phyloP scores from a whole-genome alignment of 2,888 invertebrate genomes.

The Ceraclea dissimilis region DNA sequence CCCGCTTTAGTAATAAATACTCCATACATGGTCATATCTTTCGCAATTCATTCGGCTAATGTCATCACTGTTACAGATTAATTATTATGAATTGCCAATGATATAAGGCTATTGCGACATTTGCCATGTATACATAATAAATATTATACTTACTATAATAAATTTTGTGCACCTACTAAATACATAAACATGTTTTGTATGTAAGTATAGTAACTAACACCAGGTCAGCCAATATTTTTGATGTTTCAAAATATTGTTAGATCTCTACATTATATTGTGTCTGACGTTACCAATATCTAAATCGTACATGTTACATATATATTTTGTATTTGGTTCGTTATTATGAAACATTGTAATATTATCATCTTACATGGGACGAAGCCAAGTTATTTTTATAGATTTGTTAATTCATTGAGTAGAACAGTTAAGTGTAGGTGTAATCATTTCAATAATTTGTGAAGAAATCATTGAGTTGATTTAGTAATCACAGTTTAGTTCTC shows the following conservation, averaged over 20 bases:
- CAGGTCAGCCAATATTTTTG: neutral
- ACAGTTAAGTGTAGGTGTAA: too few relatives aligned
- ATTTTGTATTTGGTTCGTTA: neutral
- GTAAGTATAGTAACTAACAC: too few relatives aligned
- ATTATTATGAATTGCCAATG: slow-evolving; percentile 14
- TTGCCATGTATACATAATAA: slow-evolving; percentile 6
- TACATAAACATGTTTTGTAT: neutral
- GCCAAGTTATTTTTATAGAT: too few relatives aligned
- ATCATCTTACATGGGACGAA: neutral
- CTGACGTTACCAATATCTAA: neutral
- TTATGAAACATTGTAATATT: neutral
- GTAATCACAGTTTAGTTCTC: too few relatives aligned
- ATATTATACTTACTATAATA: neutral
- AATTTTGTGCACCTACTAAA: slow-evolving; percentile 3
- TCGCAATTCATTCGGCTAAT: slow-evolving; percentile 7
- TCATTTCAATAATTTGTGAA: too few relatives aligned
- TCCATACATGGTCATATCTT: neutral
- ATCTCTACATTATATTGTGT: too few relatives aligned
- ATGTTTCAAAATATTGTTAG: neutral
- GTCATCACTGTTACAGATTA: slow-evolving; percentile 17
- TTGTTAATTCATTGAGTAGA: too few relatives aligned
- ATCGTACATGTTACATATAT: neutral
- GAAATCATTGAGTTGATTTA: too few relatives aligned
- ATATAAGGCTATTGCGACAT: slow-evolving; percentile 12
- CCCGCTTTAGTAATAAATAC: too few relatives aligned